phyloP scores from a whole-genome alignment of 1,140 invertebrate genomes.

The Araneus ventricosus region DNA sequence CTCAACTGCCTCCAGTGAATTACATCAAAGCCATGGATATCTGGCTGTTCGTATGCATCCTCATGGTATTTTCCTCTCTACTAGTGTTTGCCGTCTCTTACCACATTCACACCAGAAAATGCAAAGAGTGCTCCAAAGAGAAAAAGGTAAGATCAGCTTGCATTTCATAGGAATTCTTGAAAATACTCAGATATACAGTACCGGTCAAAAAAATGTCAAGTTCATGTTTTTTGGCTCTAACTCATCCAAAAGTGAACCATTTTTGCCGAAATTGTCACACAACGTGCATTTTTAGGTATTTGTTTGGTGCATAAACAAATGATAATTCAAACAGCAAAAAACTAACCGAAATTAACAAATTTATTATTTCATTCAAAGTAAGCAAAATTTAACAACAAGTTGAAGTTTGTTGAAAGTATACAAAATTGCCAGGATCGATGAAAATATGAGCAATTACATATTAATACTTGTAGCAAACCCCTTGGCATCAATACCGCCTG shows the following conservation, averaged over 20 bases:
- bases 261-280: too few relatives aligned
- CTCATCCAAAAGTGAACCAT: too few relatives aligned
- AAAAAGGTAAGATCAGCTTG: background rate
- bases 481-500: background rate
- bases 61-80: slow-evolving; percentile 80
- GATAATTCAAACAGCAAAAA: too few relatives aligned
- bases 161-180: too few relatives aligned
- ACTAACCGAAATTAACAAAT: too few relatives aligned
- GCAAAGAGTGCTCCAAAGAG: slow-evolving; percentile 14
- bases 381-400: too few relatives aligned
- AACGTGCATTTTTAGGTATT: too few relatives aligned
- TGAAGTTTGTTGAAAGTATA: background rate
- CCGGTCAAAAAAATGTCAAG: too few relatives aligned
- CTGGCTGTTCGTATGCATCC: slow-evolving; percentile 78
- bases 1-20: slow-evolving; percentile 71
- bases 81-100: slow-evolving; percentile 80
- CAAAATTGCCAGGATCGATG: background rate
- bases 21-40: slow-evolving; percentile 78
- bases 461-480: background rate
- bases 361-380: too few relatives aligned
- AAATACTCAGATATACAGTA: too few relatives aligned
- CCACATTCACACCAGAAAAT: background rate
- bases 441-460: background rate
- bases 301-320: too few relatives aligned
- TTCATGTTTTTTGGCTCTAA: too few relatives aligned